Base-by-base conservation (phyloP, 2,888 invertebrate species). In the Leucoma salicis region DNA sequence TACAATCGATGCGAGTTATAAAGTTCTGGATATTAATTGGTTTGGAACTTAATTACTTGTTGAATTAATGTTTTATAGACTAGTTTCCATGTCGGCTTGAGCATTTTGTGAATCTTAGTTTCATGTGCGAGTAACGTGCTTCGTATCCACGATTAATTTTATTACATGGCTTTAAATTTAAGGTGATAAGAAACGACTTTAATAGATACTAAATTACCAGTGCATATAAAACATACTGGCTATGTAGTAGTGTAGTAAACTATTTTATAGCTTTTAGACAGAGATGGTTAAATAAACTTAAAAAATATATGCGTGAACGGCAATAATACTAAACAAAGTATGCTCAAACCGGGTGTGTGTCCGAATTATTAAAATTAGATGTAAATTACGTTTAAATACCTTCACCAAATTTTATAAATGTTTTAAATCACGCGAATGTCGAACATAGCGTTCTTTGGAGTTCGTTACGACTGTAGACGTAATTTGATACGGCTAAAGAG, bases 41-140 rank as follows among this genome's bases (percentile, higher is more conserved):
- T 59, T 62, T 58, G 39, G 46, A 48, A 58, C 38, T 55, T 62
- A 58, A 64, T 62, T 58, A 62, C 56, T 64, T 58, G 56, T 61
- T 55, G 54, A 44, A 57, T 57, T 52, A 53, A 51, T 52, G 49
- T 49, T 57, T 57, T 50, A 42, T 42, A 34, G 31, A 35, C 37
- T 25, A 35, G 50, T 45, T 44, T 49, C 40, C 32, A 47, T 57
- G 42, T 53, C 15, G 25, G 38, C 34, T 42, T 29, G 24, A 29
- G 6, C 13, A 24, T 14, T 14, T 40, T 16, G 29, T 39, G 41
- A 47, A 21, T 51, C 38, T 35, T 36, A 42, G 38, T 45, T 21
- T 39, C 36, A 14, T 25, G 21, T 29, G 12, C 13, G 29, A 21
- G 29, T 13, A 12, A 21, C 8, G 21, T 28, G 14, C 18, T 13